Evolutionary conservation across 1,140 invertebrate genomes (phyloP), one percentile per base, ranked within the genome.

Genomic region (Drosophila watanabei): DNA sequence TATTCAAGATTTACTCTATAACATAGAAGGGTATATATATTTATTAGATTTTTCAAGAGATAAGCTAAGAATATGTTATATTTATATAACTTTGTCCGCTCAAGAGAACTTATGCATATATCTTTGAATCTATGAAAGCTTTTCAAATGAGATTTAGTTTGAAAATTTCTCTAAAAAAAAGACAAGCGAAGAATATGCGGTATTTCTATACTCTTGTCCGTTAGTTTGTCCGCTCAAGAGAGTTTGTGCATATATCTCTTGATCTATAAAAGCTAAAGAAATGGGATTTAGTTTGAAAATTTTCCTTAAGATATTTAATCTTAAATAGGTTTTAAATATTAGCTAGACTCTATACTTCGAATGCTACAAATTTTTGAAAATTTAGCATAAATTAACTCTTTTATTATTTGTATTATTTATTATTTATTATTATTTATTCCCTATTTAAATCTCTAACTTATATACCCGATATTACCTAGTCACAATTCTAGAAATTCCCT

Each of bases 1-100:
- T 51, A 39, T 65, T 14, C n/a, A 43, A 43, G 63, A 39, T 51
- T 75, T 46, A 5, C 14, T 37, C 18, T 16, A 14, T 14, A 33
- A 18, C 0, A 8, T 13, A 18, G 3, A 0, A 7, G 51, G 7
- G 18, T 24, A 24, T 20, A 32, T 11, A 5, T 9, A 4, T 35
- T 35, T 14, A 20, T 7, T 35, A 0, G 32, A 0, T 16, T 16
- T 56, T 37, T 30, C 35, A 20, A 14, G 8, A 14, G n/a, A 13
- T 5, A 13, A 13, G 5, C 18, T 1, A 46, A 46, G 18, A 10
- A 5, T 45, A 8, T 41, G 6, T 41, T 4, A 8, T n/a, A 43
- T 43, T 43, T 43, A 20, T 11, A 10, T 13, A 4, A 28, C 8
- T 11, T 32, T 51, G 49, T 51, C 30, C 30, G 49, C 30, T 20